Percentiles rank a stretch among this genome's conserved stretches.
Conservation (phyloP, 2,888 invertebrate species). For the Hydrotaea cyrtoneurina region DNA sequence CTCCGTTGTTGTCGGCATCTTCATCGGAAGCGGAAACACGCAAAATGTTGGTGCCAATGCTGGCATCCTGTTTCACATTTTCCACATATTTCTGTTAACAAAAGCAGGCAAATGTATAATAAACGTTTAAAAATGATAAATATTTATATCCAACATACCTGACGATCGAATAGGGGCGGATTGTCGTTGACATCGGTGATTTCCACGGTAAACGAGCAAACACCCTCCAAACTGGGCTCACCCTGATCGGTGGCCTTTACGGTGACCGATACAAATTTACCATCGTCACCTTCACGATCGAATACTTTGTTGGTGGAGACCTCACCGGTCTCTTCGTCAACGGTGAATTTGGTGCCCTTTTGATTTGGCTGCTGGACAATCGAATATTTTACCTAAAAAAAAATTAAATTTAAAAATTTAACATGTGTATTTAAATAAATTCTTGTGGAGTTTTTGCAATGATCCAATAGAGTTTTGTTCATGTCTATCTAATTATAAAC, state of each 20-base stretch:
- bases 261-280: slow-evolving; percentile 97
- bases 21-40: slow-evolving; percentile 98
- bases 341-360: slow-evolving; percentile 96
- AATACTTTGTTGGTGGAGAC: slow-evolving; percentile 97
- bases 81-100: slow-evolving; percentile 94
- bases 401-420: too few species aligned
- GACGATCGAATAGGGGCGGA: slow-evolving; percentile 95
- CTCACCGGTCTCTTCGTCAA: slow-evolving; percentile 97
- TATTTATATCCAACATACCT: slow-evolving; percentile 83
- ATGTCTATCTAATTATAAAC: too few species aligned
- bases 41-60: slow-evolving; percentile 95
- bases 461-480: too few species aligned
- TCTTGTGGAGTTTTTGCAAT: too few species aligned
- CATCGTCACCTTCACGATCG: slow-evolving; percentile 97
- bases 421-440: too few species aligned
- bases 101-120: too few species aligned
- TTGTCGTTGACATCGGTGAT: slow-evolving; percentile 99
- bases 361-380: slow-evolving; percentile 97
- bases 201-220: slow-evolving; percentile 98
- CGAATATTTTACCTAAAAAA: slow-evolving; percentile 90
- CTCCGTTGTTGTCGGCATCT: slow-evolving; percentile 98
- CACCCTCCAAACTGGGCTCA: slow-evolving; percentile 97
- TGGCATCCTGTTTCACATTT: slow-evolving; percentile 97
- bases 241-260: slow-evolving; percentile 99
- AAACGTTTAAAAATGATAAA: neutral